These are phyloP conservation scores for Entomobrya multifasciata DNA, from an alignment of 2,888 invertebrate species.

Conservation along the genomic window DNA sequence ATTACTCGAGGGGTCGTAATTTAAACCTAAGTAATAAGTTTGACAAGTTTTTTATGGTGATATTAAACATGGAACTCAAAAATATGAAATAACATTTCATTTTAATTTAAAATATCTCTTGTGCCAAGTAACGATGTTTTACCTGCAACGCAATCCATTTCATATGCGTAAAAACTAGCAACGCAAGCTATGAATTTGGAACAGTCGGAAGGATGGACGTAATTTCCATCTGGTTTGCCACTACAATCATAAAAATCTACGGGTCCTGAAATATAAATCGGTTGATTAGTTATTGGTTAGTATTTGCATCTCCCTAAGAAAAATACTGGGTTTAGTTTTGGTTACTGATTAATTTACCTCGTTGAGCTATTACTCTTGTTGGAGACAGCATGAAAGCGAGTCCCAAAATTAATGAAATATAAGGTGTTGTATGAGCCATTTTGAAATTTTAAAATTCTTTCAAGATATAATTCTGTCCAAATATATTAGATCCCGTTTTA, in stretches of 20 bases:
- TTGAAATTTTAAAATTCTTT: background rate
- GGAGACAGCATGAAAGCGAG: background rate
- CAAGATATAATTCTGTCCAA: too few relatives aligned
- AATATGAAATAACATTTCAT: too few relatives aligned
- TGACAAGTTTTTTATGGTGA: background rate
- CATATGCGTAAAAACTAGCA: slow-evolving; percentile 67
- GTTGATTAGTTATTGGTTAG: too few relatives aligned
- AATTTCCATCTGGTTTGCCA: slow-evolving; percentile 64
- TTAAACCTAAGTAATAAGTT: slow-evolving; percentile 17
- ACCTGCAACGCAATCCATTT: slow-evolving; percentile 61
- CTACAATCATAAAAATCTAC: slow-evolving; percentile 66
- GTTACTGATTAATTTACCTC: background rate
- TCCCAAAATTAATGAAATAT: background rate
- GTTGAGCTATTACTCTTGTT: background rate
- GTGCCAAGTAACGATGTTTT: too few relatives aligned
- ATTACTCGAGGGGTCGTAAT: slow-evolving; percentile 46
- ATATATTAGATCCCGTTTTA: too few relatives aligned
- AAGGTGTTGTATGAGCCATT: background rate
- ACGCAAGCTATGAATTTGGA: slow-evolving; percentile 71
- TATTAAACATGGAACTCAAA: too few relatives aligned
- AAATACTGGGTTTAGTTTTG: too few relatives aligned
- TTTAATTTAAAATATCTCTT: too few relatives aligned
- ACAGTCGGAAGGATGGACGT: slow-evolving; percentile 67
- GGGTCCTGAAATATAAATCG: slow-evolving; percentile 26
- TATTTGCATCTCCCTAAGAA: background rate